Evolutionary conservation across 2,113 vertebrate genomes (phyloP).

Genomic region (Nerophis ophidion): DNA sequence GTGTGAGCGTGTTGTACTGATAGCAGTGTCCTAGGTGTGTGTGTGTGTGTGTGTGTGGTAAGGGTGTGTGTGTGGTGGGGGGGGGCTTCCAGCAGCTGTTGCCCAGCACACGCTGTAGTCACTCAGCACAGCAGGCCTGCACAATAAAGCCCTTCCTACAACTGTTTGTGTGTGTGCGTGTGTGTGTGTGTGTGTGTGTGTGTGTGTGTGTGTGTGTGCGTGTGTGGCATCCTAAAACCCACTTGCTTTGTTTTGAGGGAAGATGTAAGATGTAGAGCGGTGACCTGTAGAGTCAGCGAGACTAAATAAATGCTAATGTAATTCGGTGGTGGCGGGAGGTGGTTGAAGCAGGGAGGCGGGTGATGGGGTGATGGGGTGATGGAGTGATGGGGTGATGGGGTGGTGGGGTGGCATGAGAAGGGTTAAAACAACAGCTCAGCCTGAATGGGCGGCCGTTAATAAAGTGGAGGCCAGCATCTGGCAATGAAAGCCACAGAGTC

Average conservation of each 20-base stretch:
- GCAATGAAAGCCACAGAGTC: constrained; percentile 4
- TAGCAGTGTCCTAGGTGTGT: no score
- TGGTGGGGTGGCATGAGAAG: constrained; percentile 34
- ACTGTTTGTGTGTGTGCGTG: constrained; percentile 32
- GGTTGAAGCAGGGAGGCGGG: constrained; percentile 37
- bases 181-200: constrained; percentile 19
- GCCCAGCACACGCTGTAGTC: constrained; percentile 73
- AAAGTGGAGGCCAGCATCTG: constrained; percentile 8
- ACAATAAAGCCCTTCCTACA: constrained; percentile 70
- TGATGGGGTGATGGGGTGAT: constrained; percentile 39
- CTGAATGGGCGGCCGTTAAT: constrained; percentile 33
- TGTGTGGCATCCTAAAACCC: constrained; percentile 7
- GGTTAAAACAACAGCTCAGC: constrained; percentile 44
- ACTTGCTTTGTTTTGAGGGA: constrained; percentile 18
- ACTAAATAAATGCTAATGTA: constrained; percentile 53
- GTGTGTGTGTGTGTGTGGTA: background rate
- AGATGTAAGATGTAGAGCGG: constrained; percentile 29
- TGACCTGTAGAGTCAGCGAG: constrained; percentile 20
- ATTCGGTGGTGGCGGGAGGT: constrained; percentile 39
- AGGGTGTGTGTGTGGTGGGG: constrained; percentile 9
- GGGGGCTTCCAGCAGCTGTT: constrained; percentile 70
- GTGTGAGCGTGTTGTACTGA: no score
- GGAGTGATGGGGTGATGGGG: no score
- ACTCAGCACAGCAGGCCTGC: constrained; percentile 69
- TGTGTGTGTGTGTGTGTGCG: constrained; percentile 24